A percentile compares a stretch with the other conserved stretches of the same genome.
Conservation (phyloP, 2,888 invertebrate genomes). For the Tholera decimalis region DNA sequence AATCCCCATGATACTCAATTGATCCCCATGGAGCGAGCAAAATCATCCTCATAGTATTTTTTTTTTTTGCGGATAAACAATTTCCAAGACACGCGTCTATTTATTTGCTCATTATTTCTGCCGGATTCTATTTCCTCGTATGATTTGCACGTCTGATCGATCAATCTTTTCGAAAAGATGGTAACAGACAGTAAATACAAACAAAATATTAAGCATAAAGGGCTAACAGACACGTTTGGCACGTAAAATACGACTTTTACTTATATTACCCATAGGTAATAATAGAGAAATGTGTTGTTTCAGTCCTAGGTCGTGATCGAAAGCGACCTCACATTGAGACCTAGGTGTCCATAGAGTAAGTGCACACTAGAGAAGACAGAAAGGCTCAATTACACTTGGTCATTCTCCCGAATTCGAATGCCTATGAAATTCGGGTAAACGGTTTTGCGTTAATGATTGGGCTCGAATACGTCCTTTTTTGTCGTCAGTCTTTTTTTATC, state of each 20-base stretch:
- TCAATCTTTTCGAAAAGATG: not conserved
- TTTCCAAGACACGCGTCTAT: not conserved
- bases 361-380: not conserved
- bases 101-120: not conserved
- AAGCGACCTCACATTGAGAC: constrained; percentile 26
- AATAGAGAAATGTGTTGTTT: constrained; percentile 41
- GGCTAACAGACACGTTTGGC: constrained; percentile 8
- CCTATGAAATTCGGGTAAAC: too few species aligned
- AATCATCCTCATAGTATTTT: not conserved
- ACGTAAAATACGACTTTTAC: constrained; percentile 29
- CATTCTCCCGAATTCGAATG: too few species aligned
- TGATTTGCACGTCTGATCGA: not conserved
- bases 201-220: constrained; percentile 26
- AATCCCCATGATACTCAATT: not conserved
- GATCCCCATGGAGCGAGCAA: not conserved
- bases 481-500: too few species aligned
- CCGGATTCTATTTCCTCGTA: not conserved
- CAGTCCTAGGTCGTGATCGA: constrained; percentile 35
- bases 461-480: too few species aligned
- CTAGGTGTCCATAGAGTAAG: not conserved
- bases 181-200: not conserved
- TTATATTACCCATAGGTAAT: constrained; percentile 19
- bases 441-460: too few species aligned
- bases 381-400: too few species aligned
- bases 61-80: not conserved